Percentiles rank a stretch among this genome's conserved stretches.
Conservation (phyloP, 2,888 invertebrate species). For the Notodonta dromedarius region DNA sequence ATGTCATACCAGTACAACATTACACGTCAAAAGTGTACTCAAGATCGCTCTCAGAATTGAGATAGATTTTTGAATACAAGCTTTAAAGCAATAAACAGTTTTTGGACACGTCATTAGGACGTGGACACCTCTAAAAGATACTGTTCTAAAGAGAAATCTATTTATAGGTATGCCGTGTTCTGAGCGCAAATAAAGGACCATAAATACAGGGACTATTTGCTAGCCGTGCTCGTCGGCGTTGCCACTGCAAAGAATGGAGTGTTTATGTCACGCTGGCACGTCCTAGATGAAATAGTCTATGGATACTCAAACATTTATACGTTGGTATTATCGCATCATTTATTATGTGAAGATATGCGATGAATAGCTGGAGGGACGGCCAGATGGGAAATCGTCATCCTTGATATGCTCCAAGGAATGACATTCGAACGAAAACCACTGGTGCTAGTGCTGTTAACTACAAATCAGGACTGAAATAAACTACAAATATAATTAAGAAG, state of each 20-base stretch:
- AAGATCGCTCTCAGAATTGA: too few species aligned
- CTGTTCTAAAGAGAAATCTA: background rate
- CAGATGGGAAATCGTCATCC: background rate
- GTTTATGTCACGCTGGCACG: constrained; percentile 30
- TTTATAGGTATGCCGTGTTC: constrained; percentile 9
- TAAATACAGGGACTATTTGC: constrained; percentile 26
- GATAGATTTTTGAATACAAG: too few species aligned
- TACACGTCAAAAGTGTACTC: too few species aligned
- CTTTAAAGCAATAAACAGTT: background rate
- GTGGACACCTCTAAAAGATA: background rate
- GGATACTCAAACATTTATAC: constrained; percentile 26
- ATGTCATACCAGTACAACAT: too few species aligned
- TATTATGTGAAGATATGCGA: constrained; percentile 2
- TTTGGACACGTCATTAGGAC: background rate
- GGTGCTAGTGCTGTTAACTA: too few species aligned
- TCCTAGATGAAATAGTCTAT: constrained; percentile 19
- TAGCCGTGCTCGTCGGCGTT: background rate
- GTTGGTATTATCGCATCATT: constrained; percentile 11
- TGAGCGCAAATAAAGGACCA: constrained; percentile 20
- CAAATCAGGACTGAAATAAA: too few species aligned
- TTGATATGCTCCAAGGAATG: too few species aligned
- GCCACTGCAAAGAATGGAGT: constrained; percentile 25
- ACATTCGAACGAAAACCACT: too few species aligned
- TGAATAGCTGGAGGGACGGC: background rate
- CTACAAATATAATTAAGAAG: too few species aligned